Evolutionary conservation across 2,797 vertebrate genomes (phyloP).

Genomic region (Columba guinea): DNA sequence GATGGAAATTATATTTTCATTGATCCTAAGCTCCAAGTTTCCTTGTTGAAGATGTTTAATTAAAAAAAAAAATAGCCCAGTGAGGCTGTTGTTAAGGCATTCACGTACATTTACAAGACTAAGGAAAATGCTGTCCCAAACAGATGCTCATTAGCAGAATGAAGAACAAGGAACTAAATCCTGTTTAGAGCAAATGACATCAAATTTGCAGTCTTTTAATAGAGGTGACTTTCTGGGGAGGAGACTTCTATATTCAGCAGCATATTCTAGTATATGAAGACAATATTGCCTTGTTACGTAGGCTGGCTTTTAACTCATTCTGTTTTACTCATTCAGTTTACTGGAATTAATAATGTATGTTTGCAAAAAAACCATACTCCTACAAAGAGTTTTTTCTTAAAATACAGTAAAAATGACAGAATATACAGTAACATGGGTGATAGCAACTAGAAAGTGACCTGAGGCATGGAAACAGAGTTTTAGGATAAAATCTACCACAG

Average conservation of each 20-base stretch:
- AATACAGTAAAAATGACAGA: not conserved
- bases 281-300: not conserved
- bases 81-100: conserved; percentile 1
- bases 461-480: not conserved
- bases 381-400: not conserved
- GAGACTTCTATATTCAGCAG: not conserved
- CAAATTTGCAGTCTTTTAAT: not conserved
- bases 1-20: not conserved
- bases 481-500: not conserved
- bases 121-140: conserved; percentile 3
- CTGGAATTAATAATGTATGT: not conserved
- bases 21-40: conserved; percentile 5
- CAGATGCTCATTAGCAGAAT: conserved; percentile 7
- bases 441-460: not conserved
- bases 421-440: not conserved
- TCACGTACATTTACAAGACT: not conserved
- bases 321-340: not conserved
- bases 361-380: not conserved
- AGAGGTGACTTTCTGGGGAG: not conserved
- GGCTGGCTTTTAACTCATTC: not conserved
- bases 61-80: not conserved
- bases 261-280: not conserved
- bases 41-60: conserved; percentile 24
- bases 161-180: conserved; percentile 19
- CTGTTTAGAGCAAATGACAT: conserved; percentile 1